Evolutionary conservation across 2,113 vertebrate species (phyloP).

Genomic region (Cottus gobio): DNA sequence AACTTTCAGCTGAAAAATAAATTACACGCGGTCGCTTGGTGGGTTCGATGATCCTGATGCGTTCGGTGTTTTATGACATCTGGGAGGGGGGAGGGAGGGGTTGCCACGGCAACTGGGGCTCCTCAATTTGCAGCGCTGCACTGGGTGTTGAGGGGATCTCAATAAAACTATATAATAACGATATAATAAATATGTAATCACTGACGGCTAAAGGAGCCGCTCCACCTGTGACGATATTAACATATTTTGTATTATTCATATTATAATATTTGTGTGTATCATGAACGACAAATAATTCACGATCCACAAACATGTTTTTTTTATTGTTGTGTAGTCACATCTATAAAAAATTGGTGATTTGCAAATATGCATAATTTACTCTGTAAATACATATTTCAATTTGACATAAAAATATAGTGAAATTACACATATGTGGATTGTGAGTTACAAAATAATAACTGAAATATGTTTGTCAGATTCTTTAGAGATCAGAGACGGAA

Average conservation of each 20-base stretch:
- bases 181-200: background rate
- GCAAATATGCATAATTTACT: background rate
- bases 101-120: slow-evolving; percentile 49
- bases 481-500: background rate
- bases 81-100: slow-evolving; percentile 19
- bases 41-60: slow-evolving; percentile 49
- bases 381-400: background rate
- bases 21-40: background rate
- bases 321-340: background rate
- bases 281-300: no score
- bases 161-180: background rate
- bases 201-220: background rate
- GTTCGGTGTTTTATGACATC: slow-evolving; percentile 59
- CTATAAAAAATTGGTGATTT: background rate
- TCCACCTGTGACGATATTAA: no score
- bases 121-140: slow-evolving; percentile 21
- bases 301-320: no score
- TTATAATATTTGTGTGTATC: background rate
- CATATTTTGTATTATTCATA: no score
- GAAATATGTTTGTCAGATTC: background rate
- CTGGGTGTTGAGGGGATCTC: background rate
- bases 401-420: background rate
- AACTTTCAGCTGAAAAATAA: no score
- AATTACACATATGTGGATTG: background rate
- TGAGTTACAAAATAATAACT: background rate